Evolutionary conservation across 1,140 invertebrate species (phyloP).

Genomic region (Whitmania pigra): DNA sequence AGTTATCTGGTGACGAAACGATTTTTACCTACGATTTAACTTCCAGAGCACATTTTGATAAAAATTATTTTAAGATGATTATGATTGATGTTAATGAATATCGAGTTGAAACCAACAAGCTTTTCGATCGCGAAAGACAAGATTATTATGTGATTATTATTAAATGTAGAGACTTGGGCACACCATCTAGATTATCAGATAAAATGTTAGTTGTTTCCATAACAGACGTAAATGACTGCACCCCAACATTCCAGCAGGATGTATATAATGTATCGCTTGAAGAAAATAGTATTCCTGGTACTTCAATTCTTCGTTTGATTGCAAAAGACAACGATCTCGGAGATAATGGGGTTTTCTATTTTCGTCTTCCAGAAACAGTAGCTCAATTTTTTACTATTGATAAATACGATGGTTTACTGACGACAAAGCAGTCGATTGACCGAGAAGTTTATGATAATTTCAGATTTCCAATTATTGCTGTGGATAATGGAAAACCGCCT

Average conservation of each 20-base stretch:
- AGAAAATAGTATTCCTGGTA: slow-evolving; percentile 28
- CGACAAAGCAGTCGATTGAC: slow-evolving; percentile 72
- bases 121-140: slow-evolving; percentile 15
- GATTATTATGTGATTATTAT: slow-evolving; percentile 10
- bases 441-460: slow-evolving; percentile 46
- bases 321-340: slow-evolving; percentile 12
- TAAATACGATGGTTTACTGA: slow-evolving; percentile 70
- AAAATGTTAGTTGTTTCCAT: slow-evolving; percentile 76
- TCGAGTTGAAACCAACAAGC: slow-evolving; percentile 6
- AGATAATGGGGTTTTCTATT: slow-evolving; percentile 39
- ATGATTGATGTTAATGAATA: background rate
- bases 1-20: background rate
- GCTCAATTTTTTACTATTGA: slow-evolving; percentile 68
- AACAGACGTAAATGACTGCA: slow-evolving; percentile 82
- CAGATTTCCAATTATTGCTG: slow-evolving; percentile 5
- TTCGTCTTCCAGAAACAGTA: slow-evolving; percentile 49
- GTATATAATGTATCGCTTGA: slow-evolving; percentile 51
- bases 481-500: slow-evolving; percentile 12
- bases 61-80: slow-evolving; percentile 9
- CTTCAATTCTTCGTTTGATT: slow-evolving; percentile 12
- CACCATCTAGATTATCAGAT: slow-evolving; percentile 64
- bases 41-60: background rate
- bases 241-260: slow-evolving; percentile 63
- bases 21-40: background rate
- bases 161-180: slow-evolving; percentile 11